These are phyloP conservation scores for Megaceryle maxima DNA, from an alignment of 2,113 vertebrate species.

Conservation along the genomic window DNA sequence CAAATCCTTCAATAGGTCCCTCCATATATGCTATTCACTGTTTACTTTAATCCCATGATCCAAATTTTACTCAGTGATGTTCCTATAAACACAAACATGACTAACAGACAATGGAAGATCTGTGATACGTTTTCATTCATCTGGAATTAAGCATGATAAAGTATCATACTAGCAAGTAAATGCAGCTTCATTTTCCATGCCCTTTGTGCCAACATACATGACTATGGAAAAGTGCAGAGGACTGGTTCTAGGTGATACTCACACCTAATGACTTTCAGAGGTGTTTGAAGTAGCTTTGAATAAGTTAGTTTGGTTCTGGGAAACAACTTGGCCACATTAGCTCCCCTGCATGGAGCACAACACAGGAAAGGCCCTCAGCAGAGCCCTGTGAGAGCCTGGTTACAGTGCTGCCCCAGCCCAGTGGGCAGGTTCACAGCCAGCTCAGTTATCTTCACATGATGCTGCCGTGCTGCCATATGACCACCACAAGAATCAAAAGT, in stretches of 20 bases:
- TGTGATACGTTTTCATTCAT: not conserved
- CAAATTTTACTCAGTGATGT: not conserved
- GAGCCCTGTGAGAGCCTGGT: rapidly evolving
- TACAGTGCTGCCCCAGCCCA: not conserved
- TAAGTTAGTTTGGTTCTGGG: not conserved
- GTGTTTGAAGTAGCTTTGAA: not conserved
- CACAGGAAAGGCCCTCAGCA: not conserved
- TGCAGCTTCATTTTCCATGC: not conserved
- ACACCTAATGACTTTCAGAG: not conserved
- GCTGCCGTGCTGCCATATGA: not conserved
- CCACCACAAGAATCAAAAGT: not conserved
- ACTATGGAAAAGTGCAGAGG: not conserved
- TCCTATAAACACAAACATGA: not conserved
- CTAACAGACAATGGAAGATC: not conserved
- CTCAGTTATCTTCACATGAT: not conserved
- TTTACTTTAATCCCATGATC: not conserved
- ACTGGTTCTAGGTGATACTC: not conserved
- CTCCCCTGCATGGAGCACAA: not conserved
- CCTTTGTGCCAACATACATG: not conserved
- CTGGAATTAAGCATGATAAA: not conserved
- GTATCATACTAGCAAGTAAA: not conserved
- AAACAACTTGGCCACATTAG: not conserved
- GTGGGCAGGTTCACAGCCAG: not conserved
- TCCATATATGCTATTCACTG: not conserved
- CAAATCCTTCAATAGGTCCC: not conserved